Evolutionary conservation across 2,113 vertebrate species (phyloP), one percentile per base, ranked within the genome.

Genomic region (Archocentrus centrarchus): DNA sequence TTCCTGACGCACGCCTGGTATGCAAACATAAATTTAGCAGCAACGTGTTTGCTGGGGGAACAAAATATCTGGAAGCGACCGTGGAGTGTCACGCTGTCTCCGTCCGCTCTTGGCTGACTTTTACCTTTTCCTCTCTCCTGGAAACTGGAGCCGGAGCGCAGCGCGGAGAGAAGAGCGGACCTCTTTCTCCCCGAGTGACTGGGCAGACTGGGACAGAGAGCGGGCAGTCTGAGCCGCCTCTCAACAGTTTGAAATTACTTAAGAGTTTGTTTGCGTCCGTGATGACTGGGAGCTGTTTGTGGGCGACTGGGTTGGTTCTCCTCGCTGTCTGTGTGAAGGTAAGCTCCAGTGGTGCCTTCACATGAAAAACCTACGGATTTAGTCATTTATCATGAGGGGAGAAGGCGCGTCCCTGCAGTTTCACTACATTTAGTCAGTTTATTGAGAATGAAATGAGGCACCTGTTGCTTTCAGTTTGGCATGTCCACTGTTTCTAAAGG

Each of bases 1-100:
- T 82, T 89, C 91, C 93, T 93, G 94, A 94, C 95, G 91, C 94
- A 75, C 93, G 91, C 84, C 88, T 92, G 93, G 91, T 92, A 94
- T 91, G 95, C 95, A 94, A 95, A 95, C 94, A 95, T 94, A 95
- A 95, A 96, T 95, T 94, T 93, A 96, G 95, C 91, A 92, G 93
- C 95, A 95, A 93, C 93, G 95, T 96, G 95, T 94, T 91, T 88
- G 84, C 88, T 13, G 89, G 86, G 81, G 92, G 86, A 93, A 91
- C 92, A 87, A 94, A 92, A 95, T 88, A 92, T 92, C 89, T 90
- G 86, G 86, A 93, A 82, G 90, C 87, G 89, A 83, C 86, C 87
- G 92, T 77, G 90, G 85, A 87, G 85, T 90, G 92, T 92, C 92
- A 91, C 86, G 92, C 91, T 88, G 87, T 88, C 89, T 93, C 82